Base-by-base conservation (phyloP, 1,140 invertebrate species). In the Berghia stephanieae region DNA sequence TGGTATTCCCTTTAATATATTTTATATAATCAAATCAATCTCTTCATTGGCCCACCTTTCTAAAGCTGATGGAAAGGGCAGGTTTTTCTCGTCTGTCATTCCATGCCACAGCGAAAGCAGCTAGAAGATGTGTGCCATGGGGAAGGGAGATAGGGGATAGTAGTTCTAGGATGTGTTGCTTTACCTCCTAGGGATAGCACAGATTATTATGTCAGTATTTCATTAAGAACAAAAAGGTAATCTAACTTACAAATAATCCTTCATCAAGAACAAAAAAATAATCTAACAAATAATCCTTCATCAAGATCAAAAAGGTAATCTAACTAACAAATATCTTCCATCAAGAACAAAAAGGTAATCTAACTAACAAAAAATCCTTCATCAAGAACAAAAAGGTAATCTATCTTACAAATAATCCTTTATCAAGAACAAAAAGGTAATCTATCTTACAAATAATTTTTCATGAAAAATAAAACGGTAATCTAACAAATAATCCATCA, bases 81-180 rank as follows among this genome's bases (percentile, higher is more conserved):
- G 86, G 40, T 80, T 85, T 87, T 71, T 84, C 82, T 79, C 92
- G 91, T 68, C 93, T 91, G 83, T 96, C 95, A 86, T 95, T 93
- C 96, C 96, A 97, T 44, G 95, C 95, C 52, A 96, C 93, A n/a
- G 95, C 94, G 78, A 97, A 92, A 18, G 96, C 94, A 27, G 94
- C 93, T 68, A 98, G 89, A 78, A 98, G 95, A 85, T 94, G 94
- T 18, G 92, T 91, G 42, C 94, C 93, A 88, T 98, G 95, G 86
- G 95, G 94, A 52, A 95, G 92, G 21, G 95, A 95, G 63, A 98
- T 94, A 1, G 96, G 96, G 84, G 94, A 96, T 0, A 98, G 87
- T 75, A 97, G 93, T 85, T 96, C 94, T 70, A 97, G 87, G 38
- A 98, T 91, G 80, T 95, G 94, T 81, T 94, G 93, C 74, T 94